A percentile compares a stretch with the other conserved stretches of the same genome.
phyloP scores from a whole-genome alignment of 2,888 invertebrate species.

The Hoplodrina ambigua region DNA sequence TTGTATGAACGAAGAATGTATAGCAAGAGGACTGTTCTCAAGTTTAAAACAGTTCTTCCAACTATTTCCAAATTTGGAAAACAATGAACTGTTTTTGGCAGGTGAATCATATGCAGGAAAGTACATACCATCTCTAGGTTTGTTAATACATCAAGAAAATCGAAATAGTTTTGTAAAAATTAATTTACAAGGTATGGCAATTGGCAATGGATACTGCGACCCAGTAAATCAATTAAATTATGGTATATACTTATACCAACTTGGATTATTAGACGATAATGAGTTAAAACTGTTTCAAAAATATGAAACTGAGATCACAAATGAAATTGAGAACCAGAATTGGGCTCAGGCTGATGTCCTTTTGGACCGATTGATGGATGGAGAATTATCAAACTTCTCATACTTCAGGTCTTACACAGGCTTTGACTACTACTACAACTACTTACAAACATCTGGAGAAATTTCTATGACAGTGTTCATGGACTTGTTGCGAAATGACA shows the following conservation, averaged over 20 bases:
- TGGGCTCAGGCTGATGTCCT: constrained; percentile 92
- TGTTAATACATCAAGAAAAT: constrained; percentile 88
- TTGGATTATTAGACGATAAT: constrained; percentile 89
- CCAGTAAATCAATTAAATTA: constrained; percentile 88
- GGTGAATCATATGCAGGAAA: constrained; percentile 92
- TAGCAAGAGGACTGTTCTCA: constrained; percentile 89
- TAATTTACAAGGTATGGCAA: constrained; percentile 89
- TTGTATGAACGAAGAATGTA: constrained; percentile 88
- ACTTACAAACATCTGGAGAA: constrained; percentile 88
- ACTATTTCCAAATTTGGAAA: constrained; percentile 88
- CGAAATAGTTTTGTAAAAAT: constrained; percentile 70
- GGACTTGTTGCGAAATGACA: constrained; percentile 76
- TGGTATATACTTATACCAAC: constrained; percentile 87
- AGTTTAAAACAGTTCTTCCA: constrained; percentile 90
- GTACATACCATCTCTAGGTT: constrained; percentile 86
- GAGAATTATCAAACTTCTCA: constrained; percentile 76
- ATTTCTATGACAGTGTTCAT: constrained; percentile 80
- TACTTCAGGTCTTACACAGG: constrained; percentile 93
- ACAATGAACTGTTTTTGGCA: constrained; percentile 90
- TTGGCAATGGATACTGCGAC: constrained; percentile 89
- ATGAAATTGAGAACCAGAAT: constrained; percentile 91
- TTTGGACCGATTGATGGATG: constrained; percentile 92
- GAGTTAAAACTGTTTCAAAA: constrained; percentile 89
- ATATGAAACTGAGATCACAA: constrained; percentile 89
- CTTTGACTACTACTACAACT: constrained; percentile 94